Conservation (phyloP, 2,797 vertebrate genomes). For the Typhlichthys eigenmanni region DNA sequence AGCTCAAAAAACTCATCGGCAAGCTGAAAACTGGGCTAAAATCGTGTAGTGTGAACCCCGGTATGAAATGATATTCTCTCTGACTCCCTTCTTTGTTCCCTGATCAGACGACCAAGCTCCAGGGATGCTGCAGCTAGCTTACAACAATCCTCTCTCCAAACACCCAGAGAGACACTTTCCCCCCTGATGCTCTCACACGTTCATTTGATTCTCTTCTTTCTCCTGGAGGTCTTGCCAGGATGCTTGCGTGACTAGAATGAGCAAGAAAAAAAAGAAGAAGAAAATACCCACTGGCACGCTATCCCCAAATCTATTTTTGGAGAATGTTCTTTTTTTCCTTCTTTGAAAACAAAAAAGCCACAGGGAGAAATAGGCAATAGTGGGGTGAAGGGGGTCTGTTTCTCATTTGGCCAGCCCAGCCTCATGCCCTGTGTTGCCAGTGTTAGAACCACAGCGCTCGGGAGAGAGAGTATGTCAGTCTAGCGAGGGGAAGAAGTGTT, state of each 20-base stretch:
- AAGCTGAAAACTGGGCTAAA: too few species aligned
- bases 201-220: constrained; percentile 63
- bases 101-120: constrained; percentile 51
- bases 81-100: constrained; percentile 38
- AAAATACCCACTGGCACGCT: constrained; percentile 78
- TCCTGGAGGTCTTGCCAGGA: constrained; percentile 78
- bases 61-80: too few species aligned
- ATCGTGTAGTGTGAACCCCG: too few species aligned
- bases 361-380: constrained; percentile 78
- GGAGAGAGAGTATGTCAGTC: constrained; percentile 66
- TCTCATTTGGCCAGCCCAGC: constrained; percentile 81
- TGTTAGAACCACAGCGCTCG: constrained; percentile 72
- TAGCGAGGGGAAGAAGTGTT: constrained; percentile 70
- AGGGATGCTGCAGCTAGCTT: constrained; percentile 65
- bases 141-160: constrained; percentile 61
- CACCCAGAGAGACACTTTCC: constrained; percentile 49
- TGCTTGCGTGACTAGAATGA: constrained; percentile 84
- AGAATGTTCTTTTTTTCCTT: constrained; percentile 44
- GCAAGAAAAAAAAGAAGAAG: constrained; percentile 68
- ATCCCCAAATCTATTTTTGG: constrained; percentile 84
- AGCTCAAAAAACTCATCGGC: too few species aligned
- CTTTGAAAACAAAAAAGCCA: constrained; percentile 76
- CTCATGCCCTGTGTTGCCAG: constrained; percentile 75
- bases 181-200: constrained; percentile 50
- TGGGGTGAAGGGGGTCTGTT: constrained; percentile 81